These are phyloP conservation scores for Melieria crassipennis DNA, from an alignment of 2,888 invertebrate genomes.

Conservation along the genomic window DNA sequence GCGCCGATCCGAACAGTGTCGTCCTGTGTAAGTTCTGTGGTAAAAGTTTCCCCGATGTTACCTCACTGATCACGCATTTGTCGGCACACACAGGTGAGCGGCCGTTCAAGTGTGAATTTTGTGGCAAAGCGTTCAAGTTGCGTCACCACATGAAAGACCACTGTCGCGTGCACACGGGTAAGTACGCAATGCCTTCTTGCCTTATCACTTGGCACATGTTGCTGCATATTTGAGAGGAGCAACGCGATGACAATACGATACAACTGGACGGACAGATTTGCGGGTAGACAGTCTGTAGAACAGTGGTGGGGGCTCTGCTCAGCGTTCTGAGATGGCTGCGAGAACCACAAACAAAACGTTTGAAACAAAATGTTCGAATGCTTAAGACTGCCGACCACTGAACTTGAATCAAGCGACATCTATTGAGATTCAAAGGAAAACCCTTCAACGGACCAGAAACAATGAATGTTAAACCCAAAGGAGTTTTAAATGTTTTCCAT, in stretches of 20 bases:
- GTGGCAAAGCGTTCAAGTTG: constrained; percentile 92
- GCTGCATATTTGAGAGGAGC: background rate
- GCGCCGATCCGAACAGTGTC: constrained; percentile 75
- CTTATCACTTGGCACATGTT: too few relatives aligned
- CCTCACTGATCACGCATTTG: constrained; percentile 85
- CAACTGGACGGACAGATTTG: background rate
- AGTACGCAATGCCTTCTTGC: constrained; percentile 53
- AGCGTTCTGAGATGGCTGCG: too few relatives aligned
- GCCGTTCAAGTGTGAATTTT: constrained; percentile 93
- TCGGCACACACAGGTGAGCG: constrained; percentile 91
- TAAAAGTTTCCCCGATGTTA: constrained; percentile 91
- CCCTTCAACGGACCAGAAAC: too few relatives aligned
- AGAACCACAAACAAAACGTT: too few relatives aligned
- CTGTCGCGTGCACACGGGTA: constrained; percentile 89
- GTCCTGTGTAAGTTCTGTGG: constrained; percentile 93
- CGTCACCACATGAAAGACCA: constrained; percentile 95
- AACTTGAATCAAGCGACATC: too few relatives aligned
- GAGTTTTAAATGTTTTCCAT: too few relatives aligned
- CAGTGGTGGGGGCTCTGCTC: too few relatives aligned
- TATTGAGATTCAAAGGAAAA: too few relatives aligned
- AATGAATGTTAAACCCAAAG: too few relatives aligned
- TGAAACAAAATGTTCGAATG: too few relatives aligned
- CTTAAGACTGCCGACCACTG: too few relatives aligned
- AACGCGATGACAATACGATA: background rate
- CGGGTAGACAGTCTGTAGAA: background rate